These are phyloP conservation scores for Enteromius mattozi DNA, from an alignment of 2,797 vertebrate genomes.

Conservation along the genomic window DNA sequence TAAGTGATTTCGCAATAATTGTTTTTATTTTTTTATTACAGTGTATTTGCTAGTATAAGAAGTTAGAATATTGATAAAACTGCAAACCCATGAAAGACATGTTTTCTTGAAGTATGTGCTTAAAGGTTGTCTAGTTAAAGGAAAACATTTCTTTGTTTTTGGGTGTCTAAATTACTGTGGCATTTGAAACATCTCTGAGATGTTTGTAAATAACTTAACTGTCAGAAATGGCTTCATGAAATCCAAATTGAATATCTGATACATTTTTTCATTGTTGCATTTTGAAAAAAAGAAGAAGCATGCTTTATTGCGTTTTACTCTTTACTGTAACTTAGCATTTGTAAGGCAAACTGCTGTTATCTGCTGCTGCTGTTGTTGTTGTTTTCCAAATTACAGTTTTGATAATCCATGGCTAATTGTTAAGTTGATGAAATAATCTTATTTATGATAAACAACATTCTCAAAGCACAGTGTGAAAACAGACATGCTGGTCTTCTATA, in stretches of 20 bases:
- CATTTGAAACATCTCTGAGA: slow-evolving; percentile 19
- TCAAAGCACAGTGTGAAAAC: slow-evolving; percentile 39
- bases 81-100: not conserved
- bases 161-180: not conserved
- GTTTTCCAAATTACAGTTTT: slow-evolving; percentile 61
- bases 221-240: slow-evolving; percentile 1
- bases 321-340: slow-evolving; percentile 41
- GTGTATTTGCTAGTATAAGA: not conserved
- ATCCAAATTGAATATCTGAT: not conserved
- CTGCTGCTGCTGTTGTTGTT: slow-evolving; percentile 15
- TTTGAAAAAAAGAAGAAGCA: not conserved
- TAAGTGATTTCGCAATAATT: not conserved
- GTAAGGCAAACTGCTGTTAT: not conserved
- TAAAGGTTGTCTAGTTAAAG: not conserved
- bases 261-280: not conserved
- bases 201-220: slow-evolving; percentile 6
- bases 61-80: not conserved
- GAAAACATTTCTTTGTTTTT: not conserved
- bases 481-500: slow-evolving; percentile 51
- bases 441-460: slow-evolving; percentile 54
- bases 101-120: not conserved
- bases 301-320: slow-evolving; percentile 19
- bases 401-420: slow-evolving; percentile 64
- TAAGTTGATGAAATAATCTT: slow-evolving; percentile 58
- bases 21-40: not conserved